Conservation (phyloP, 2,888 invertebrate species). For the Nomada lathburiana region DNA sequence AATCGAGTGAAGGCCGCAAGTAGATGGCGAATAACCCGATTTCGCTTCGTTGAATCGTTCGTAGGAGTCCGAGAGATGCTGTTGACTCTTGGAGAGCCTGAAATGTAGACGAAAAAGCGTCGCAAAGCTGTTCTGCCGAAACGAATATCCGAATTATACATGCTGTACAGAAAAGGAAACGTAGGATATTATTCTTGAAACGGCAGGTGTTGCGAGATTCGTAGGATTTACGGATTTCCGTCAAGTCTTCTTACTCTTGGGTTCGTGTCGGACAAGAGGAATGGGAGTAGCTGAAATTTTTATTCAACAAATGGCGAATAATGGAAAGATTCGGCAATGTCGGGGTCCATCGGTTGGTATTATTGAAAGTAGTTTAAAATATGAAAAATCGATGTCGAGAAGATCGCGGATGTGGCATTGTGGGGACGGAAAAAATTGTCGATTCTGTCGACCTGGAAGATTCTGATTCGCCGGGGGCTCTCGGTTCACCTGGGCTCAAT, state of each 20-base stretch:
- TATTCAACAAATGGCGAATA: background rate
- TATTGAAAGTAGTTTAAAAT: no score
- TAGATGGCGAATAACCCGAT: slow-evolving; percentile 78
- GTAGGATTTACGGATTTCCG: background rate
- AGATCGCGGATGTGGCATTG: no score
- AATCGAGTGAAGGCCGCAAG: slow-evolving; percentile 79
- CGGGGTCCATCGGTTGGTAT: no score
- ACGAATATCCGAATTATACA: background rate
- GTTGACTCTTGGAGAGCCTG: slow-evolving; percentile 82
- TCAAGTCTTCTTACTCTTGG: background rate
- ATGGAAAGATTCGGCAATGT: background rate
- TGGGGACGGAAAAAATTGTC: no score
- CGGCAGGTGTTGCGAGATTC: background rate
- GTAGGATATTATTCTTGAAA: background rate
- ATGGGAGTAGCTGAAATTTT: background rate
- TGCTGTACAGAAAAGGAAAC: background rate
- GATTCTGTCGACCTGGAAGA: no score
- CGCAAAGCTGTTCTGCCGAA: background rate
- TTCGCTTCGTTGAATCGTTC: slow-evolving; percentile 78
- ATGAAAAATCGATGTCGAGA: no score
- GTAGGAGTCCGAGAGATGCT: slow-evolving; percentile 81
- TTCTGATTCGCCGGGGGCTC: no score
- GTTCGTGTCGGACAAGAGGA: no score
- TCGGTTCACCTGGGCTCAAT: no score
- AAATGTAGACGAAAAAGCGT: slow-evolving; percentile 6